Base-by-base conservation (phyloP, 2,797 vertebrate genomes). In the Anabacerthia variegaticeps region DNA sequence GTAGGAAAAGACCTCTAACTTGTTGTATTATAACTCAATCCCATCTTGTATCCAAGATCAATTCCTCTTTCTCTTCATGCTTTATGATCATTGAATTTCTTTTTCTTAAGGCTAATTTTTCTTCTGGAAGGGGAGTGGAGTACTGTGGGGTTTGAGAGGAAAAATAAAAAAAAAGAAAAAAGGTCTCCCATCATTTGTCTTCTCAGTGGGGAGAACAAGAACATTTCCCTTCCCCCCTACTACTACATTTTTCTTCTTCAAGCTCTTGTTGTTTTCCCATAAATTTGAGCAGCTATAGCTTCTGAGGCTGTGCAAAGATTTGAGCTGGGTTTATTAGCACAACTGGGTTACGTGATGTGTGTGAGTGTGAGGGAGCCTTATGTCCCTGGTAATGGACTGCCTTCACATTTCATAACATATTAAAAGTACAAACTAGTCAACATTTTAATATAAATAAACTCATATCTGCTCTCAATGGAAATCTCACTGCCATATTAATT, bases 11-110 rank as follows among this genome's bases (percentile, higher is more conserved):
- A 96, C 82, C 83, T 95, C 87, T 65, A 95, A 95, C 95, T 97
- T 97, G 95, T 97, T 94, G 72, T 82, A 90, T 90, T 95, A 97
- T 86, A 95, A 91, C 96, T 98, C 97, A 97, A 96, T 97, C 91
- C 77, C 79, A 81, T 95, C 91, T 95, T 94, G 65, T 56, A 94
- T 69, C 93, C 76, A 89, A 96, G 92, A 96, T 97, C 89, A 96
- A 95, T 97, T 97, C 92, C 61, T 94, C 81, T 93, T 95, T 96
- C 73, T 95, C 85, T 94, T 94, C 92, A 95, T 95, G 93, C 76
- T 96, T 96, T 96, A 96, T 92, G 80, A 93, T 96, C 90, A 95
- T 94, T 91, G 92, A 78, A 93, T 96, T 95, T 96, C 48, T 96
- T 96, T 97, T 93, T 82, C 93, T 95, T 69, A 87, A 83, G 75